phyloP scores from a whole-genome alignment of 2,113 vertebrate species.

The Heterochromis multidens region DNA sequence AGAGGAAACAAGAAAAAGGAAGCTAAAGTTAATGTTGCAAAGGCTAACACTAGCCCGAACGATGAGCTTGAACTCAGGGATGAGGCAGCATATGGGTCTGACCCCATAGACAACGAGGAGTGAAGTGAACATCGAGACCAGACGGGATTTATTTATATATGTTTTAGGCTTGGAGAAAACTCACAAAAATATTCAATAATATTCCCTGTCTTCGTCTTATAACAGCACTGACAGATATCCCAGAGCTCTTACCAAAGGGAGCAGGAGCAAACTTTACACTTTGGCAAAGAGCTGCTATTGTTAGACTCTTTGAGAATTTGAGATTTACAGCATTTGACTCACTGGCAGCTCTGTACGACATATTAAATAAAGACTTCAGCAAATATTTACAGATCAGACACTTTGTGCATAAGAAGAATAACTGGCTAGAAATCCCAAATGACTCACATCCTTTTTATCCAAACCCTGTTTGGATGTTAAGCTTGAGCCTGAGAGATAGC shows the following conservation, averaged over 20 bases:
- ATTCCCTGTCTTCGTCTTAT: background rate
- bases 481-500: accelerated
- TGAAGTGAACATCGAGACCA: too few relatives aligned
- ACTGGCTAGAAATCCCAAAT: background rate
- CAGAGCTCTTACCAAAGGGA: background rate
- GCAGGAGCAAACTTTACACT: background rate
- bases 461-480: background rate
- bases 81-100: background rate
- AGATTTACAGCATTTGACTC: background rate
- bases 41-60: background rate
- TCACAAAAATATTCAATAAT: accelerated
- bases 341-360: background rate
- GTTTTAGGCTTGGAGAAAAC: accelerated
- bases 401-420: background rate
- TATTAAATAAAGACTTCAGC: background rate
- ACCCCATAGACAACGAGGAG: background rate
- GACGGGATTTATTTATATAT: background rate
- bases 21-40: background rate
- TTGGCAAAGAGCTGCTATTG: background rate
- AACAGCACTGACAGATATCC: background rate
- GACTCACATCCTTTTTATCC: background rate
- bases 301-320: background rate
- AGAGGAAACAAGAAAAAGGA: background rate
- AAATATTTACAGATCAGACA: background rate
- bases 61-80: too few relatives aligned